Percentiles rank a stretch among this genome's conserved stretches.
Conservation (phyloP, 2,888 invertebrate genomes). For the Drosophila lacicola region DNA sequence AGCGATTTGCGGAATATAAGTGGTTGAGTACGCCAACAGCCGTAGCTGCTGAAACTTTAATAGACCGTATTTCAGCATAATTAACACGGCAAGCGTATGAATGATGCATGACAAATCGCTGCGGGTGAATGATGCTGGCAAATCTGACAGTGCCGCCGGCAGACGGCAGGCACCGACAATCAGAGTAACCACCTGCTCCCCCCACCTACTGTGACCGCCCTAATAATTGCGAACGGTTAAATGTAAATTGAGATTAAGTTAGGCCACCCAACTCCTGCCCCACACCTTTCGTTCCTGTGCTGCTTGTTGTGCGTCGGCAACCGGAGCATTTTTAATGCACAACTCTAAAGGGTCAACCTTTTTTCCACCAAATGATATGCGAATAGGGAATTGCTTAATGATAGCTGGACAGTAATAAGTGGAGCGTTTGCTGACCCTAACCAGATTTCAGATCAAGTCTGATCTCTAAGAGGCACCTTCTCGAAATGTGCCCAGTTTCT, state of each 20-base stretch:
- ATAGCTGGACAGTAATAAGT: not conserved
- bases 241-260: slow-evolving; percentile 71
- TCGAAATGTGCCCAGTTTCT: not conserved
- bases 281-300: not conserved
- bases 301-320: slow-evolving; percentile 10
- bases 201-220: slow-evolving; percentile 13
- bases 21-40: slow-evolving; percentile 31
- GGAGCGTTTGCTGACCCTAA: not conserved
- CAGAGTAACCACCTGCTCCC: not conserved
- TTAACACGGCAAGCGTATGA: slow-evolving; percentile 74
- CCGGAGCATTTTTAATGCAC: slow-evolving; percentile 30
- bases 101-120: slow-evolving; percentile 72
- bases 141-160: slow-evolving; percentile 14
- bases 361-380: slow-evolving; percentile 24
- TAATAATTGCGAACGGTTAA: slow-evolving; percentile 71
- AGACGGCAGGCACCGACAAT: slow-evolving; percentile 10
- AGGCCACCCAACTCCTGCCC: slow-evolving; percentile 24
- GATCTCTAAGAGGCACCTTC: not conserved
- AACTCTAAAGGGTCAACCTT: slow-evolving; percentile 22
- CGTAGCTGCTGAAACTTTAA: slow-evolving; percentile 70
- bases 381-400: slow-evolving; percentile 11
- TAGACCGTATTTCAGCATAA: slow-evolving; percentile 78
- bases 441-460: not conserved
- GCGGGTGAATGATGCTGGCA: slow-evolving; percentile 25
- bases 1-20: not conserved